Percentiles rank a stretch among this genome's conserved stretches.
phyloP scores from a whole-genome alignment of 2,113 vertebrate species.

The Mellivora capensis region DNA sequence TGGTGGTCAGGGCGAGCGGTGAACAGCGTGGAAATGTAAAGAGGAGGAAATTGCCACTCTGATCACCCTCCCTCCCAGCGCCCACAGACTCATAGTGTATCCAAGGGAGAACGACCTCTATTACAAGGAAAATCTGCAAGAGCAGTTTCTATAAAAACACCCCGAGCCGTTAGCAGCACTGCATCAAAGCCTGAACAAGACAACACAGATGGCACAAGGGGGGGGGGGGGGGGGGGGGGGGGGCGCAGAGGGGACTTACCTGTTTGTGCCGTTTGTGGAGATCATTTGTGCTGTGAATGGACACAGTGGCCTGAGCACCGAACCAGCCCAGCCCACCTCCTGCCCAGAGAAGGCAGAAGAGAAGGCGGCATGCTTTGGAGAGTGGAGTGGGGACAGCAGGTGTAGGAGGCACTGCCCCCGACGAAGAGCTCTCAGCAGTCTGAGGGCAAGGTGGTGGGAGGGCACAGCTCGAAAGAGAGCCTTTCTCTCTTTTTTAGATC shows the following conservation, averaged over 20 bases:
- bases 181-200: background rate
- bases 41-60: background rate
- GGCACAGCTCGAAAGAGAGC: background rate
- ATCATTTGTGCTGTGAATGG: background rate
- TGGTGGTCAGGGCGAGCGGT: background rate
- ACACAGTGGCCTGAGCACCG: background rate
- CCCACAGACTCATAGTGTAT: background rate
- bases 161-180: accelerated
- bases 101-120: background rate
- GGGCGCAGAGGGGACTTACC: too few species aligned
- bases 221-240: too few species aligned
- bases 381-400: background rate
- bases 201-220: accelerated
- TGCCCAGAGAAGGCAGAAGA: background rate
- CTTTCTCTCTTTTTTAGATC: too few species aligned
- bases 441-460: background rate
- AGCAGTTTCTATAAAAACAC: accelerated
- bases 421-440: background rate
- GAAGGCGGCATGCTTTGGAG: background rate
- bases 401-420: background rate
- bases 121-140: background rate
- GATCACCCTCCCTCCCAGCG: accelerated
- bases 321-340: background rate
- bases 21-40: background rate
- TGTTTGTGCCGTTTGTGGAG: background rate